Conservation (phyloP, 2,113 vertebrate species). For the Myotis brandtii region DNA sequence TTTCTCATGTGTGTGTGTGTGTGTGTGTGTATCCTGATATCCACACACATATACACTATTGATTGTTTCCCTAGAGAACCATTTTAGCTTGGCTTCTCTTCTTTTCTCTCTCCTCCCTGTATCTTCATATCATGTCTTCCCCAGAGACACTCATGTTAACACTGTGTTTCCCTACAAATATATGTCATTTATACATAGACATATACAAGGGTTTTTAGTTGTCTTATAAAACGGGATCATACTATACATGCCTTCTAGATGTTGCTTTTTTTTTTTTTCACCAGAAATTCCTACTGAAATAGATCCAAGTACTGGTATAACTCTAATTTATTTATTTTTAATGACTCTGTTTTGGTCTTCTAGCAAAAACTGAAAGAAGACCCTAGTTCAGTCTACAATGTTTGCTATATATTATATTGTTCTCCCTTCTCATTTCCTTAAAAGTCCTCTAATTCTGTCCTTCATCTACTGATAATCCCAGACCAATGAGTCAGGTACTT, state of each 20-base stretch:
- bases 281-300: neutral
- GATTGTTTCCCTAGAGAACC: neutral
- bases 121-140: neutral
- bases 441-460: neutral
- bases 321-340: neutral
- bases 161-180: neutral
- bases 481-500: neutral
- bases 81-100: neutral
- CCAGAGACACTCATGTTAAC: neutral
- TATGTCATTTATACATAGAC: neutral
- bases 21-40: neutral
- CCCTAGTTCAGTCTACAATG: neutral
- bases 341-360: neutral
- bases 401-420: neutral
- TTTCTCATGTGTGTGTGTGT: neutral
- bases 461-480: neutral
- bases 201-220: neutral
- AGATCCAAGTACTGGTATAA: neutral
- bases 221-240: neutral
- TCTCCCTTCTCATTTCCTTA: neutral
- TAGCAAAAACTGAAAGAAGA: neutral
- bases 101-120: neutral
- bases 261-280: neutral
- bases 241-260: neutral
- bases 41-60: neutral